phyloP scores from a whole-genome alignment of 2,888 invertebrate species.

The Elmis aenea region DNA sequence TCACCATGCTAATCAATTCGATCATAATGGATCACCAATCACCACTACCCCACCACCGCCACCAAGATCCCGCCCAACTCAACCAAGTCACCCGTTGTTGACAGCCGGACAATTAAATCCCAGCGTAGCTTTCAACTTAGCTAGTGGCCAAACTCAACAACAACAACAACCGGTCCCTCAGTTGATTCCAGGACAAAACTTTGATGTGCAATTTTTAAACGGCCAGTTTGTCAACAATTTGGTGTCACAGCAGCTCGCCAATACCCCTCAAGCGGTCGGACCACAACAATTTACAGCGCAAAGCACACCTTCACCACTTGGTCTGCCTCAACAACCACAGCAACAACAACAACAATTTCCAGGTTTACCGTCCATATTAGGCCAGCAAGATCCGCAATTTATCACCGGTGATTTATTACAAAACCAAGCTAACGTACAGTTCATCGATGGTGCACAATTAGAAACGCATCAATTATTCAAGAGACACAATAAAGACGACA shows the following conservation, averaged over 20 bases:
- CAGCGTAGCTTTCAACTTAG: conserved; percentile 52
- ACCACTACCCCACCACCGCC: conserved; percentile 57
- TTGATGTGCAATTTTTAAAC: conserved; percentile 57
- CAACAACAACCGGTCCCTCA: conserved; percentile 40
- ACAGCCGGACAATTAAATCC: conserved; percentile 63
- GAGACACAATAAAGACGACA: conserved; percentile 31
- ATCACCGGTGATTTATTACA: conserved; percentile 25
- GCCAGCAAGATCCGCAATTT: conserved; percentile 12
- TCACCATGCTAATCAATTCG: conserved; percentile 77
- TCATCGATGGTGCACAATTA: conserved; percentile 51
- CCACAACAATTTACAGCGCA: conserved; percentile 16
- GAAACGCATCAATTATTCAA: conserved; percentile 51
- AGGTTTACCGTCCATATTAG: conserved; percentile 18
- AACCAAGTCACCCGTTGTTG: conserved; percentile 51
- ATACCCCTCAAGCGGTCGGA: conserved; percentile 18
- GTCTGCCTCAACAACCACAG: conserved; percentile 17
- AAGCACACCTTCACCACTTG: conserved; percentile 12
- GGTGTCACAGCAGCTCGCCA: conserved; percentile 30
- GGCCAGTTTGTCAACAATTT: conserved; percentile 55
- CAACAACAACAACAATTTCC: conserved; percentile 18
- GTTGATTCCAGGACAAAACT: conserved; percentile 51
- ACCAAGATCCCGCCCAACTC: conserved; percentile 51
- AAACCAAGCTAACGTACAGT: conserved; percentile 37
- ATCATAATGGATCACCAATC: conserved; percentile 63
- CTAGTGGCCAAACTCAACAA: conserved; percentile 27